Percentiles rank a stretch among this genome's conserved stretches.
Conservation (phyloP, 2,888 invertebrate genomes). For the Anodontia alba region DNA sequence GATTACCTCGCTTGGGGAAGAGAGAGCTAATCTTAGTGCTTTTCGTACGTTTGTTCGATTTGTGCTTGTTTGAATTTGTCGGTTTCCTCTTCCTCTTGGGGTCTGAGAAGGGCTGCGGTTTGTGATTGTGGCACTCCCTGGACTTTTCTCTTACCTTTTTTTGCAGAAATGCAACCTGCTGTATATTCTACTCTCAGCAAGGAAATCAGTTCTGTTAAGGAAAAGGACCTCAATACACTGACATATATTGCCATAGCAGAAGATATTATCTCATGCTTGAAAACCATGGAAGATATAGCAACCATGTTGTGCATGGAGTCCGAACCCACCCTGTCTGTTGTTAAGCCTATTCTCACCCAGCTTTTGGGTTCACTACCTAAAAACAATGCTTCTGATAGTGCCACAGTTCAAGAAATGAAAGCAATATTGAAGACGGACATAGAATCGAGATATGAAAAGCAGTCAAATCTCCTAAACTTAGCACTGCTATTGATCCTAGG, state of each 20-base stretch:
- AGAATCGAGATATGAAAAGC: not conserved
- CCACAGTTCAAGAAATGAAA: slow-evolving; percentile 6
- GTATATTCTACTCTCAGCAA: not conserved
- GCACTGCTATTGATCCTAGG: slow-evolving; percentile 4
- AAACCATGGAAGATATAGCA: slow-evolving; percentile 29
- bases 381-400: not conserved
- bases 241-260: not conserved
- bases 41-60: too few species aligned
- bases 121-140: too few species aligned
- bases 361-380: not conserved
- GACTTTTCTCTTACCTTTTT: too few species aligned
- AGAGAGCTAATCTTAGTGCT: too few species aligned
- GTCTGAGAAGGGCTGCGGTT: too few species aligned
- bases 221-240: not conserved
- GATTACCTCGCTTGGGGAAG: too few species aligned
- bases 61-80: too few species aligned
- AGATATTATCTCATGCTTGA: slow-evolving; percentile 15
- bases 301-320: slow-evolving; percentile 29
- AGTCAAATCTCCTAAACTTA: not conserved
- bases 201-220: not conserved
- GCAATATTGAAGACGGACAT: not conserved
- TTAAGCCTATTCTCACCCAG: slow-evolving; percentile 24
- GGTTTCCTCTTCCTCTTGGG: too few species aligned
- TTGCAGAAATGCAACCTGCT: slow-evolving; percentile 18
- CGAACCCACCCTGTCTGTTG: slow-evolving; percentile 25